A percentile compares a stretch with the other conserved stretches of the same genome.
Evolutionary conservation across 2,888 invertebrate genomes (phyloP).

Genomic region (Petrolisthes manimaculis): DNA sequence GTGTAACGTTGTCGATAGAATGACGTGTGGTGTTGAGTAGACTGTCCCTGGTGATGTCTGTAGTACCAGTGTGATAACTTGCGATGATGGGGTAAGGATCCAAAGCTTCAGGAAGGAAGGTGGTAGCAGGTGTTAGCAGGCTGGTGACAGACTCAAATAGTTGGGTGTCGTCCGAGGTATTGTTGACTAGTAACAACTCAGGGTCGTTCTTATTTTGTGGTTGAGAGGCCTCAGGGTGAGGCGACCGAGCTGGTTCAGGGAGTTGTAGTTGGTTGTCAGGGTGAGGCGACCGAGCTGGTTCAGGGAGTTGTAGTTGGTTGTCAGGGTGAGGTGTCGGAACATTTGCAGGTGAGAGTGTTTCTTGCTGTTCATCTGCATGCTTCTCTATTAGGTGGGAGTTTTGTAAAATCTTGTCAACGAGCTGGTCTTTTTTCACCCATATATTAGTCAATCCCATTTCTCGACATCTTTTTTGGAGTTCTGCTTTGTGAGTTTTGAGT

Average conservation of each 20-base stretch:
- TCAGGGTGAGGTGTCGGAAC: conserved; percentile 8
- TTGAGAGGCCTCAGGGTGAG: neutral
- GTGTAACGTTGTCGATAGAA: neutral
- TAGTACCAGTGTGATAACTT: neutral
- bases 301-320: neutral
- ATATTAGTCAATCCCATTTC: neutral
- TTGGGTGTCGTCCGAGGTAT: neutral
- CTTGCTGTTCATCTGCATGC: neutral
- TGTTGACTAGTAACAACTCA: neutral
- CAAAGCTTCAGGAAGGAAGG: neutral
- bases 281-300: neutral
- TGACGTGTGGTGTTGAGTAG: conserved; percentile 10
- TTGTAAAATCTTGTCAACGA: neutral
- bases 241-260: neutral
- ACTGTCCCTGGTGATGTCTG: neutral
- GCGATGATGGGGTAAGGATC: neutral
- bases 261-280: conserved; percentile 1
- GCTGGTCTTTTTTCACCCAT: neutral
- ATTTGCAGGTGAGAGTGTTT: conserved; percentile 9
- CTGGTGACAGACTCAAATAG: neutral
- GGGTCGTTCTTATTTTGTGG: neutral
- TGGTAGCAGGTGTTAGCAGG: neutral
- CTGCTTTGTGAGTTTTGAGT: conserved; percentile 1
- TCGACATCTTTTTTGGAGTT: conserved; percentile 18
- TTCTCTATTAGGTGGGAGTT: neutral